Percentiles rank a stretch among this genome's conserved stretches.
These are phyloP conservation scores for Silurus lanzhouensis DNA, from an alignment of 2,797 vertebrate species.

Conservation along the genomic window DNA sequence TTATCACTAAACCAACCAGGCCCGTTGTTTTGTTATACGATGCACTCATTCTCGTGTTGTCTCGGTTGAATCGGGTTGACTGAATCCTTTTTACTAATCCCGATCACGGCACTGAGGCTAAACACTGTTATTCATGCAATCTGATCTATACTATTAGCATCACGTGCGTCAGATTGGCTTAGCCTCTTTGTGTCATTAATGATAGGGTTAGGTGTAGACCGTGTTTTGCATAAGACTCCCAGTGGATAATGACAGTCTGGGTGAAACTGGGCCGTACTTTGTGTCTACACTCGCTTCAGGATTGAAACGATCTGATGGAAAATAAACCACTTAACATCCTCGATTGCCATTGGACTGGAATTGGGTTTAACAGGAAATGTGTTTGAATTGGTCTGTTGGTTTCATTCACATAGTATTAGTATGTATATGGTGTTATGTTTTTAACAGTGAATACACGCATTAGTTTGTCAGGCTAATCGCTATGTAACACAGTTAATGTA, in stretches of 20 bases:
- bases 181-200: slow-evolving; percentile 59
- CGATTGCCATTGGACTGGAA: background rate
- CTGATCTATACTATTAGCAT: slow-evolving; percentile 11
- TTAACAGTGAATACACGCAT: background rate
- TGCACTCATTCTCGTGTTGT: background rate
- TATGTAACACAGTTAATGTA: background rate
- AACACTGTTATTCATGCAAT: slow-evolving; percentile 36
- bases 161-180: slow-evolving; percentile 5
- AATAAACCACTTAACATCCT: slow-evolving; percentile 56
- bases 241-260: slow-evolving; percentile 59
- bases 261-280: slow-evolving; percentile 48
- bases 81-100: slow-evolving; percentile 11
- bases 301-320: slow-evolving; percentile 48
- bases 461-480: background rate
- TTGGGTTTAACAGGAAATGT: background rate
- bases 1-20: too few species aligned
- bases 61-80: background rate
- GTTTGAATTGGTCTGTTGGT: background rate
- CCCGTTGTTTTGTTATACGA: background rate
- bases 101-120: background rate
- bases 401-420: background rate
- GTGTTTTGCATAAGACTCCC: slow-evolving; percentile 40
- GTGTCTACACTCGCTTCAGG: slow-evolving; percentile 43
- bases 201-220: slow-evolving; percentile 53
- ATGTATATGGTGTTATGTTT: background rate